phyloP scores from a whole-genome alignment of 2,113 vertebrate species.

The Crotalus viridis region DNA sequence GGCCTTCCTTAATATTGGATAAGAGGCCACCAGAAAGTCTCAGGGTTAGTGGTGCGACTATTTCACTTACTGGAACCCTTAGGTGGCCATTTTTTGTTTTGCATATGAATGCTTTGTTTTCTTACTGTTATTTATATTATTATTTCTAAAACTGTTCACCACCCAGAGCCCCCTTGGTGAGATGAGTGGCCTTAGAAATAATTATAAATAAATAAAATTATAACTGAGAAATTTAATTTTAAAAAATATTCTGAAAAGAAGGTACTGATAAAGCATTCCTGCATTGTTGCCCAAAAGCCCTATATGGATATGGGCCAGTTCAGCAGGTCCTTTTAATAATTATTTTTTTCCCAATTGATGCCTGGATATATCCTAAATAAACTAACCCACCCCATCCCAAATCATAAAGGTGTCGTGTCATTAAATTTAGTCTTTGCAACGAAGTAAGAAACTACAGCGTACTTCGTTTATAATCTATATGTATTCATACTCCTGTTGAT shows the following conservation, averaged over 20 bases:
- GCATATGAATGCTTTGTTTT: background rate
- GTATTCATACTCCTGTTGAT: background rate
- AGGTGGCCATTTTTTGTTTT: background rate
- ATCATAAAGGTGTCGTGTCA: background rate
- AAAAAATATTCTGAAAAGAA: background rate
- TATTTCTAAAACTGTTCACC: background rate
- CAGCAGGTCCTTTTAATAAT: background rate
- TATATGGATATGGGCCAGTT: background rate
- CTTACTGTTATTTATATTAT: background rate
- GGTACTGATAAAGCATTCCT: background rate
- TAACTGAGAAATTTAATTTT: background rate
- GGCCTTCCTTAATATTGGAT: background rate
- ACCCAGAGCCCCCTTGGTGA: background rate
- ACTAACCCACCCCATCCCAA: background rate
- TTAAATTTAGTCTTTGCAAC: background rate
- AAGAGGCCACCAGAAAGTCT: background rate
- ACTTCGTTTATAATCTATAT: background rate
- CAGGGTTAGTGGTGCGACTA: background rate
- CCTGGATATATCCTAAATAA: background rate
- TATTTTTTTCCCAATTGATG: background rate
- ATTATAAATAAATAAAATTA: background rate
- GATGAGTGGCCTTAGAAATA: background rate
- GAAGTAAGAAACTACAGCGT: background rate
- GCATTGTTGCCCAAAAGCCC: background rate
- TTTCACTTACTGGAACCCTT: background rate